These are phyloP conservation scores for Meghimatium bilineatum DNA, from an alignment of 2,888 invertebrate species.

Conservation along the genomic window DNA sequence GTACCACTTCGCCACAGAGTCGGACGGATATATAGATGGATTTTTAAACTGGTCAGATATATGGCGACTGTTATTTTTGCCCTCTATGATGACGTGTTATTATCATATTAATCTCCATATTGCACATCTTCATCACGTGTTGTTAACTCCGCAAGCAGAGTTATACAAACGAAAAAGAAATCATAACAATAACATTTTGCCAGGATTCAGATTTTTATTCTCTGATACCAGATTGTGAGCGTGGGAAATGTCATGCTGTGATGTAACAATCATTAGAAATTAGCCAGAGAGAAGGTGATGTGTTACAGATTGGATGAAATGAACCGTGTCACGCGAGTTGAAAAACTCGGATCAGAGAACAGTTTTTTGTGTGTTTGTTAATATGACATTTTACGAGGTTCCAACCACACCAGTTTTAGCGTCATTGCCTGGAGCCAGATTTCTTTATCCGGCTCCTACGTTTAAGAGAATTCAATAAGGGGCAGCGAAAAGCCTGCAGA, in stretches of 20 bases:
- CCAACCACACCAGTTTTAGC: neutral
- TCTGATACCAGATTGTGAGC: neutral
- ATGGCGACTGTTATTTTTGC: too few species aligned
- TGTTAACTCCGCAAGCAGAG: neutral
- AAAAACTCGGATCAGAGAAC: neutral
- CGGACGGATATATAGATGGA: too few species aligned
- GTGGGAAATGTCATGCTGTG: neutral
- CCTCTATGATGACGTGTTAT: too few species aligned
- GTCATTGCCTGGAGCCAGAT: slow-evolving; percentile 13
- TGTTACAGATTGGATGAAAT: slow-evolving; percentile 12
- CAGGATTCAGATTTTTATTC: neutral
- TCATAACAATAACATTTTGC: neutral
- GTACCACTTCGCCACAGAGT: too few species aligned
- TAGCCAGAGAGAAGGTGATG: neutral
- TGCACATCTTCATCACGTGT: neutral
- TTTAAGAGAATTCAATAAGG: slow-evolving; percentile 28
- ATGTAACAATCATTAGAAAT: neutral
- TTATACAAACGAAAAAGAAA: neutral
- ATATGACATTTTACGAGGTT: neutral
- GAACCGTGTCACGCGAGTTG: neutral
- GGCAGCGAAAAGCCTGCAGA: neutral
- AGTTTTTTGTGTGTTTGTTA: neutral
- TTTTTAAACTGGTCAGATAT: too few species aligned
- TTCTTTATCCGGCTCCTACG: neutral
- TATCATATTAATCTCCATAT: too few species aligned